phyloP scores from a whole-genome alignment of 2,797 vertebrate species.

The Apodemus agrarius region DNA sequence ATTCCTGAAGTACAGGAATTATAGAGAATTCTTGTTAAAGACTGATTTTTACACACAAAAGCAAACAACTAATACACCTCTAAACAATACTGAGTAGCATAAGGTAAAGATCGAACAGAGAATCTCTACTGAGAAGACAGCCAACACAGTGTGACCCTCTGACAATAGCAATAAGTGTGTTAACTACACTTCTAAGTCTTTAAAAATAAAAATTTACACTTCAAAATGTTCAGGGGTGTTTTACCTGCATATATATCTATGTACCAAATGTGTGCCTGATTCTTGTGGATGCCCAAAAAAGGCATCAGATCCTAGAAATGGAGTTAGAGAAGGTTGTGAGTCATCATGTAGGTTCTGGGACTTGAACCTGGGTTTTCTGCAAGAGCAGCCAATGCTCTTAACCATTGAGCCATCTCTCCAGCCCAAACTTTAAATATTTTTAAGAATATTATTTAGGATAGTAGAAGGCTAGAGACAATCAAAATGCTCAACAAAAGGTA shows the following conservation, averaged over 20 bases:
- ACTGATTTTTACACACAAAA: background rate
- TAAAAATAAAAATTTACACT: background rate
- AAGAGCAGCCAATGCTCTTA: background rate
- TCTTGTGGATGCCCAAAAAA: background rate
- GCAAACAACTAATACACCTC: background rate
- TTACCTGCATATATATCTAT: background rate
- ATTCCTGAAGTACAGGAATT: background rate
- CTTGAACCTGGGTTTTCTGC: background rate
- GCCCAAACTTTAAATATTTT: background rate
- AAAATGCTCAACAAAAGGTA: background rate
- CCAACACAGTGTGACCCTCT: background rate
- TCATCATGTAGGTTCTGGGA: background rate
- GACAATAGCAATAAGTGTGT: background rate
- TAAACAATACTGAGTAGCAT: background rate
- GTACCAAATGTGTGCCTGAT: background rate
- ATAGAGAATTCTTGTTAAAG: background rate
- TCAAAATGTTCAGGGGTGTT: background rate
- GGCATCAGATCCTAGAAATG: background rate
- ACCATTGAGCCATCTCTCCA: background rate
- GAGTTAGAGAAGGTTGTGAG: background rate
- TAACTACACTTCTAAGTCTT: background rate
- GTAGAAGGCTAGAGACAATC: background rate
- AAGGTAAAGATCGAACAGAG: background rate
- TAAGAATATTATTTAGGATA: background rate
- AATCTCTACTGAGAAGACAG: background rate